phyloP scores from a whole-genome alignment of 2,113 vertebrate species.

The Geococcyx californianus region DNA sequence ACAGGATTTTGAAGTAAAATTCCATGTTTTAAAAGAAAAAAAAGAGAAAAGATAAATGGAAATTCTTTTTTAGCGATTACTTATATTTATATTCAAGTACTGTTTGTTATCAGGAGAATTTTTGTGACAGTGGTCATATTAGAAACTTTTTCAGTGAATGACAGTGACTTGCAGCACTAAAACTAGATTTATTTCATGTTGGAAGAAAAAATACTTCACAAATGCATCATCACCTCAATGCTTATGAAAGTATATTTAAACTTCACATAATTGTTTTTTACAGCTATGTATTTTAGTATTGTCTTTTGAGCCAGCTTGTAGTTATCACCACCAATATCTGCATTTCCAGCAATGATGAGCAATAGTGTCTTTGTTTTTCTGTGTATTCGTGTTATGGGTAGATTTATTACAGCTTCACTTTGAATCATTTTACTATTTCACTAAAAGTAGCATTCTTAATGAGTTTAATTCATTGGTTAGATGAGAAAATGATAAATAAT shows the following conservation, averaged over 20 bases:
- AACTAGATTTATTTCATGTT: background rate
- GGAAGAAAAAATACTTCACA: background rate
- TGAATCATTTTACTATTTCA: background rate
- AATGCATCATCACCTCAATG: background rate
- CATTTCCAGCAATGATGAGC: background rate
- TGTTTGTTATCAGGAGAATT: background rate
- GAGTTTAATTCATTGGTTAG: background rate
- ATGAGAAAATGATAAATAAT: background rate
- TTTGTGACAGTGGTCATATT: background rate
- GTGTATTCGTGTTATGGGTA: background rate
- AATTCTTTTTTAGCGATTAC: background rate
- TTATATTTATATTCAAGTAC: background rate
- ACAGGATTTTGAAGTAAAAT: background rate
- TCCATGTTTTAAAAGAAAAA: background rate
- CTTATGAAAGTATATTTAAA: background rate
- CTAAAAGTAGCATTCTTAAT: background rate
- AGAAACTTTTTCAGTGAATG: background rate
- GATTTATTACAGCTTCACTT: background rate
- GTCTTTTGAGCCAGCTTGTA: background rate
- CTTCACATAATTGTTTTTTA: background rate
- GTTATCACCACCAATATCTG: background rate
- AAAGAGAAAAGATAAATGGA: background rate
- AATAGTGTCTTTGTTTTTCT: background rate
- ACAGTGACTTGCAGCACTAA: background rate
- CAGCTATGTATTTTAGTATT: background rate